phyloP scores from a whole-genome alignment of 2,888 invertebrate genomes.

The Trypoxylon attenuatum region DNA sequence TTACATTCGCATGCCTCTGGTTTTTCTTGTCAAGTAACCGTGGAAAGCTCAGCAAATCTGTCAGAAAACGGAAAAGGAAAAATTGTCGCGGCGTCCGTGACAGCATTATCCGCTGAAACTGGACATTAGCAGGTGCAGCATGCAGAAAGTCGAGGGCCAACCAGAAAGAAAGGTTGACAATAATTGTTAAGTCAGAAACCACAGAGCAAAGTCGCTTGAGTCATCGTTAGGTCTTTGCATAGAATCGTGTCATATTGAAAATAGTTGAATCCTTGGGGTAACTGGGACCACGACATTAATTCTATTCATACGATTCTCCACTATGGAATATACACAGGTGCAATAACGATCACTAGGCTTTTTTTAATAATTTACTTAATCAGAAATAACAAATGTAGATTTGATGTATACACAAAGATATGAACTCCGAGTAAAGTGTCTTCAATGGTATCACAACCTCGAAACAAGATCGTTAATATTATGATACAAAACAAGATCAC shows the following conservation, averaged over 20 bases:
- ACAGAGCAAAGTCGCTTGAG: constrained; percentile 3
- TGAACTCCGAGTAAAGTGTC: too few relatives aligned
- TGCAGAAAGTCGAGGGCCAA: background rate
- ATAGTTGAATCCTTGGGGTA: constrained; percentile 13
- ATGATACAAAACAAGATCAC: too few relatives aligned
- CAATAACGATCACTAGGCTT: background rate
- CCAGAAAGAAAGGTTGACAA: too few relatives aligned
- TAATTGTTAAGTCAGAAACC: background rate
- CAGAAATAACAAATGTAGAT: too few relatives aligned
- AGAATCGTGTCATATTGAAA: constrained; percentile 7
- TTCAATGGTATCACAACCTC: too few relatives aligned
- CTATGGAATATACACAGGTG: background rate
- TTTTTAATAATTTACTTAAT: too few relatives aligned
- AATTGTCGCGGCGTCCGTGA: background rate
- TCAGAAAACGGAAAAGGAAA: background rate
- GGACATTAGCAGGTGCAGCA: background rate
- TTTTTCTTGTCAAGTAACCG: too few relatives aligned
- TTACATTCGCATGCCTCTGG: too few relatives aligned
- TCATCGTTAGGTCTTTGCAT: constrained; percentile 6
- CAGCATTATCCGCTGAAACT: too few relatives aligned
- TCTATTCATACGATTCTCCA: too few relatives aligned
- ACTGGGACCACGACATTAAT: constrained; percentile 10
- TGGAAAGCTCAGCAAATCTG: background rate
- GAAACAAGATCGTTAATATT: too few relatives aligned
- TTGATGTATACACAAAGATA: too few relatives aligned